These are phyloP conservation scores for Adelphocoris suturalis DNA, from an alignment of 2,888 invertebrate genomes.

Conservation along the genomic window DNA sequence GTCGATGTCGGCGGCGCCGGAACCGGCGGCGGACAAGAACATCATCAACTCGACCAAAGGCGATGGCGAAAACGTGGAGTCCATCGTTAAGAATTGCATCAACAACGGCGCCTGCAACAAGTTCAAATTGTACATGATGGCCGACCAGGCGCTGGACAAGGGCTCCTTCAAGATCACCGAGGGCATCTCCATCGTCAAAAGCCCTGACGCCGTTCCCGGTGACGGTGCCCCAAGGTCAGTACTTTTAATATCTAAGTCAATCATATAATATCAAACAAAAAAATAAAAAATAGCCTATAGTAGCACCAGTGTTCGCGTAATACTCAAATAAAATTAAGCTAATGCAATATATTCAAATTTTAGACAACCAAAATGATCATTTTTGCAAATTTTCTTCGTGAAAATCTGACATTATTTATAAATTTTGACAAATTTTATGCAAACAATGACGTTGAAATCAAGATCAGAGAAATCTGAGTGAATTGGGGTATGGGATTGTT, in stretches of 20 bases:
- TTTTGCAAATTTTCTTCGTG: no score
- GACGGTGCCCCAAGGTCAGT: slow-evolving; percentile 86
- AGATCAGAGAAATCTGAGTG: no score
- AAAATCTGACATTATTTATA: no score
- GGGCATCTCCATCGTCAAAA: slow-evolving; percentile 90
- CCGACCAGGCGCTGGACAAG: slow-evolving; percentile 89
- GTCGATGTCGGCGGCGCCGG: slow-evolving; percentile 69
- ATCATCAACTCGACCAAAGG: slow-evolving; percentile 80
- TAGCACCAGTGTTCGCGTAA: not conserved
- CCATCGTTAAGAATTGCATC: slow-evolving; percentile 88
- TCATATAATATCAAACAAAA: no score
- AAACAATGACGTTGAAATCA: no score
- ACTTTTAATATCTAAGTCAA: no score
- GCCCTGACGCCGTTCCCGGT: slow-evolving; percentile 80
- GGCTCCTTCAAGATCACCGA: slow-evolving; percentile 89
- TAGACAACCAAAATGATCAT: no score
- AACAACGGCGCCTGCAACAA: slow-evolving; percentile 92
- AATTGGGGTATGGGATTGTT: no score
- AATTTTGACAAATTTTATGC: no score
- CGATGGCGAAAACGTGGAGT: slow-evolving; percentile 89
- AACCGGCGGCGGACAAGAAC: slow-evolving; percentile 79
- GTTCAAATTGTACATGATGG: slow-evolving; percentile 91
- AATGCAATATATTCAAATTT: no score
- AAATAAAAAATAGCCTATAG: not conserved
- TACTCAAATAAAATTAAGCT: no score